Evolutionary conservation across 2,797 vertebrate species (phyloP).

Genomic region (Mico argentatus): DNA sequence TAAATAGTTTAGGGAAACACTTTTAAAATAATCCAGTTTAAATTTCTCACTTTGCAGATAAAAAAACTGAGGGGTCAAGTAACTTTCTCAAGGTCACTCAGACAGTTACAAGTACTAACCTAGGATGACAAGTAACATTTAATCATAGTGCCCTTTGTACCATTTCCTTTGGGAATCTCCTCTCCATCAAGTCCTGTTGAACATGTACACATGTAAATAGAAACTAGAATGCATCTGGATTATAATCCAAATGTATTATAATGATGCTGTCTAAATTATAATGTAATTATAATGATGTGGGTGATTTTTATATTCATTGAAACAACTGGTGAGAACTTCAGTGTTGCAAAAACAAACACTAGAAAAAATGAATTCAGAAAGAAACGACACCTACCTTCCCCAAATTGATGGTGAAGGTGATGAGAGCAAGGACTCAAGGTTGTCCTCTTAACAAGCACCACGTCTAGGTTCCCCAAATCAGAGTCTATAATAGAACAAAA

Average conservation of each 20-base stretch:
- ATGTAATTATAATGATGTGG: not conserved
- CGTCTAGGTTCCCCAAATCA: constrained; percentile 23
- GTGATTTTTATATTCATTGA: not conserved
- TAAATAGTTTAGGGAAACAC: not conserved
- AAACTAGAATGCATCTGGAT: not conserved
- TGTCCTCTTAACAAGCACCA: not conserved
- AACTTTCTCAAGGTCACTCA: not conserved
- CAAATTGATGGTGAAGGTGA: accelerated
- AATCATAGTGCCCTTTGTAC: not conserved
- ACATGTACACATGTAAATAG: not conserved
- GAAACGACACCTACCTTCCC: constrained; percentile 72
- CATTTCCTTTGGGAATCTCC: not conserved
- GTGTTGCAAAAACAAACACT: not conserved
- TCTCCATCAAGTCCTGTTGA: not conserved
- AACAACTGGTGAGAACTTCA: not conserved
- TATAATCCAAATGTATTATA: not conserved
- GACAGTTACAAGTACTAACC: not conserved
- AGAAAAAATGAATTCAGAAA: not conserved
- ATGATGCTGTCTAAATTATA: not conserved
- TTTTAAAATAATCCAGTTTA: not conserved
- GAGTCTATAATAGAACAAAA: constrained; percentile 68
- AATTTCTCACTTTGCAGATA: not conserved
- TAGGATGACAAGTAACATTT: not conserved
- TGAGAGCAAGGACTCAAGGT: not conserved
- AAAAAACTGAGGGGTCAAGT: not conserved